A percentile compares a stretch with the other conserved stretches of the same genome.
Evolutionary conservation across 2,797 vertebrate species (phyloP).

Genomic region (Manis crassicaudata): DNA sequence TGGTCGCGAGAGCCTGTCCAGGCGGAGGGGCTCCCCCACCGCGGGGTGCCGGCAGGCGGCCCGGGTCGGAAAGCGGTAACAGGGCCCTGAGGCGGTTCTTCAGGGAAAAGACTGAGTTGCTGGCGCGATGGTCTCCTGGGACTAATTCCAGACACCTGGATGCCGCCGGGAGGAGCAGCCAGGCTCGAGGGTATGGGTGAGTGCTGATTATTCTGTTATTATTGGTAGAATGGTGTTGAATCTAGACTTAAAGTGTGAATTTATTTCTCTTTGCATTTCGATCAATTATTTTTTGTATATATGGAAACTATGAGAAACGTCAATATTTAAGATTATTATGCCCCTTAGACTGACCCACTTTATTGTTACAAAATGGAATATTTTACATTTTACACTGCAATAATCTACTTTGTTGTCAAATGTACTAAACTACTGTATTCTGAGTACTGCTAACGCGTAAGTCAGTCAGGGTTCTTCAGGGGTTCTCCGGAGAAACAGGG

Average conservation of each 20-base stretch:
- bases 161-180: too few relatives aligned
- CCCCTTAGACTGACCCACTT: not conserved
- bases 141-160: not conserved
- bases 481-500: not conserved
- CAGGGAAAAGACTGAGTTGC: not conserved
- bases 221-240: not conserved
- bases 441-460: too few relatives aligned
- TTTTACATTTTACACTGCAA: not conserved
- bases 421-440: not conserved
- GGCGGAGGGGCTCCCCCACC: not conserved
- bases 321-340: not conserved
- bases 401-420: not conserved
- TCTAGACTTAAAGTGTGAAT: not conserved
- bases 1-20: not conserved
- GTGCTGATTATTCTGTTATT: not conserved
- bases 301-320: not conserved
- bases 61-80: not conserved
- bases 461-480: not conserved
- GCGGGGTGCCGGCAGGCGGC: too few relatives aligned
- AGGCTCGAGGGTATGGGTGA: not conserved
- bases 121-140: not conserved
- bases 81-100: not conserved
- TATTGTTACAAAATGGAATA: not conserved
- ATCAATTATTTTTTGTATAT: not conserved
- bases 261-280: not conserved